Percentiles rank a stretch among this genome's conserved stretches.
Evolutionary conservation across 2,888 invertebrate genomes (phyloP).

Genomic region (Homarus gammarus): DNA sequence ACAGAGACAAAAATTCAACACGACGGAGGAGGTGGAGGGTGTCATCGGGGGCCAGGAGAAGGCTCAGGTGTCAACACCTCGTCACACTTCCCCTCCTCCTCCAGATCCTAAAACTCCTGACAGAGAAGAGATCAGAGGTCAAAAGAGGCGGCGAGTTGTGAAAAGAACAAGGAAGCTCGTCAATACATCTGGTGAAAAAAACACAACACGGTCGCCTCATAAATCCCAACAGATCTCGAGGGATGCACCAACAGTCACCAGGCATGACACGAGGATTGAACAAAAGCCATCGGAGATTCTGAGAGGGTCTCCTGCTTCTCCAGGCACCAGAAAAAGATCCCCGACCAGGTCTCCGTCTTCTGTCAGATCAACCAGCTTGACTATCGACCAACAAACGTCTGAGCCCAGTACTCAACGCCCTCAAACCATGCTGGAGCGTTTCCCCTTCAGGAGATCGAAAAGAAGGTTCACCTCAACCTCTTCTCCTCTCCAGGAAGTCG

Average conservation of each 20-base stretch:
- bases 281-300: not conserved
- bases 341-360: not conserved
- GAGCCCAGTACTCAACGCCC: not conserved
- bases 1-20: no score
- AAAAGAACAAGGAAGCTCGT: not conserved
- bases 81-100: not conserved
- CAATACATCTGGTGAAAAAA: not conserved
- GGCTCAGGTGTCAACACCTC: no score
- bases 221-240: not conserved
- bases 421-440: conserved; percentile 33
- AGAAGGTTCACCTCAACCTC: not conserved
- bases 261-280: not conserved
- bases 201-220: not conserved
- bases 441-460: conserved; percentile 24
- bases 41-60: no score
- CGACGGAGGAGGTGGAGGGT: no score
- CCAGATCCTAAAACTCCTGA: not conserved
- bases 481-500: not conserved
- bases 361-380: not conserved
- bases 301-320: not conserved
- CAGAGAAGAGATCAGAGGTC: not conserved
- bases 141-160: not conserved
- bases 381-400: not conserved
- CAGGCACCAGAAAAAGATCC: not conserved
- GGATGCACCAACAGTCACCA: not conserved